Evolutionary conservation across 2,797 vertebrate species (phyloP), one percentile per base, ranked within the genome.

Genomic region (Coilia nasus): DNA sequence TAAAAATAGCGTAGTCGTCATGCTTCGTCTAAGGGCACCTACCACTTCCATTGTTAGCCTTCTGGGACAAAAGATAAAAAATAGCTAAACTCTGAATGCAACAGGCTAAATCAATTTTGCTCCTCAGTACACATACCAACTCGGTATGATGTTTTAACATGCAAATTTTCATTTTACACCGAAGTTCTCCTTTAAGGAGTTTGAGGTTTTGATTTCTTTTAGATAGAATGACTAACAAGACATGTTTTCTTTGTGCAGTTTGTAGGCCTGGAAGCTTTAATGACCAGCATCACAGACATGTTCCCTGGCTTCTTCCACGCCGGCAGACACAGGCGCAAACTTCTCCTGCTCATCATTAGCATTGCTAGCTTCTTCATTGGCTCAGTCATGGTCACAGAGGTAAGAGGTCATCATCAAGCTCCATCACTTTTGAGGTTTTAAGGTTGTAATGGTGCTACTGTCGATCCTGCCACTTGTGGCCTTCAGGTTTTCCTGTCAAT

Each of bases 341-440:
- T 94, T n/a, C 93, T 96, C 9, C 93, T 96, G 12, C 93, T 96
- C 1, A n/a, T 62, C 5, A 89, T 96, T 83, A 89, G 93, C 81
- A 83, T 92, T 10, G 11, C 64, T 28, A 87, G 94, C 88, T 96
- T 96, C 88, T 84, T 94, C 9, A 85, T 95, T 6, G 95, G 96
- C 81, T 93, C 96, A 62, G 56, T 94, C 15, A 96, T 96, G 96
- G 94, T 96, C 54, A 96, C 95, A 83, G 94, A 96, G 62, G 96
- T 96, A 89, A 92, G 92, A 82, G 56, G 23, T 75, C 15, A 41
- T 35, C 15, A 2, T 75, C 28, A 31, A 25, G n/a, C 31, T 23
- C n/a, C 71, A 31, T 12, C 17, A 50, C 12, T 17, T 28, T 64
- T 15, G 28, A n/a, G n/a, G n/a, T n/a, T n/a, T n/a, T n/a, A 50